Percentiles rank a stretch among this genome's conserved stretches.
Conservation (phyloP, 1,140 invertebrate species). For the Asbolus verrucosus region DNA sequence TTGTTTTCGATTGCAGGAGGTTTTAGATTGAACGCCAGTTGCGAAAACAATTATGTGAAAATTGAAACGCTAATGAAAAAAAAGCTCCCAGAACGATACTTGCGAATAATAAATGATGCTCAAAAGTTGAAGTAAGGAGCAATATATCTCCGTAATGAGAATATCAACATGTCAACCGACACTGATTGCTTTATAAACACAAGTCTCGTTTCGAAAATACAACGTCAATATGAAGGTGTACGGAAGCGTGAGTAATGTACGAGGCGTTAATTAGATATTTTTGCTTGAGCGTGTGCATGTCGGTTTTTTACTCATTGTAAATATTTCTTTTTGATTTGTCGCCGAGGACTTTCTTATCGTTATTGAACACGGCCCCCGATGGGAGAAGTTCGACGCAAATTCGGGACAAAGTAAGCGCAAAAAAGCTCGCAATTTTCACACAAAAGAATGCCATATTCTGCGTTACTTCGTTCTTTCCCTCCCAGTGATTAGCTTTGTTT, state of each 20-base stretch:
- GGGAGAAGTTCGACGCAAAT: constrained; percentile 27
- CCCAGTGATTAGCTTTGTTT: constrained; percentile 26
- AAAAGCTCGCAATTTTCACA: constrained; percentile 30
- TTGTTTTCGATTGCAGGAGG: too few species aligned
- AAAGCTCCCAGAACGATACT: too few species aligned
- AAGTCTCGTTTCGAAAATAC: constrained; percentile 16
- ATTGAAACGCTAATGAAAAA: neutral
- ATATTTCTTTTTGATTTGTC: constrained; percentile 36
- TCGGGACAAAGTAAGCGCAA: constrained; percentile 30
- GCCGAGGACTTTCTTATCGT: constrained; percentile 9
- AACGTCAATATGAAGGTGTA: constrained; percentile 12
- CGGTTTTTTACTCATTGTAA: neutral
- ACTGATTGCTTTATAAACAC: constrained; percentile 38
- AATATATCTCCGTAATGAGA: constrained; percentile 38
- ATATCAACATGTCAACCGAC: constrained; percentile 32
- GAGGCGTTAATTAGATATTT: constrained; percentile 22
- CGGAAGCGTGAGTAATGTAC: neutral
- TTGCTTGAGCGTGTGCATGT: neutral
- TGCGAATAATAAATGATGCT: constrained; percentile 39
- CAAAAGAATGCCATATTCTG: constrained; percentile 37
- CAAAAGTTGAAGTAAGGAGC: constrained; percentile 30
- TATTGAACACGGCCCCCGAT: constrained; percentile 29
- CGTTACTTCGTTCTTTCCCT: constrained; percentile 19
- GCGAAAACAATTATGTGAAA: constrained; percentile 21
- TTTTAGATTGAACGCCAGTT: too few species aligned